phyloP scores from a whole-genome alignment of 2,797 vertebrate genomes.

The Channa striata region DNA sequence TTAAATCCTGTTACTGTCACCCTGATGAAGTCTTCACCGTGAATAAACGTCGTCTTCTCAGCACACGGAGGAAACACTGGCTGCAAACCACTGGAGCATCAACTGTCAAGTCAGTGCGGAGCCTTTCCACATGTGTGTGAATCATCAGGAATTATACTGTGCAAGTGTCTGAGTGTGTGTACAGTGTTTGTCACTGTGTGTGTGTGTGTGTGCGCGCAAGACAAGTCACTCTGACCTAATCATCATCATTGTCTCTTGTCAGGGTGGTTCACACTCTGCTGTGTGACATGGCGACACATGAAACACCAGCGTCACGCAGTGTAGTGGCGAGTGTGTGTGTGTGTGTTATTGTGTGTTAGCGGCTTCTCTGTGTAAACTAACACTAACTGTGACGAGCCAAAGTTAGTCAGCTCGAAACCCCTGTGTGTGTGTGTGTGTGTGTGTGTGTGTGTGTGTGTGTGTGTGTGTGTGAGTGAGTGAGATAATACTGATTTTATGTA shows the following conservation, averaged over 20 bases:
- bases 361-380: conserved; percentile 10
- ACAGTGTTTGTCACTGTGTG: background rate
- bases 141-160: conserved; percentile 1
- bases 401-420: conserved; percentile 32
- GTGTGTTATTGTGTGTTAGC: background rate
- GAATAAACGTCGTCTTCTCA: too few relatives aligned
- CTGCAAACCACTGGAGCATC: conserved; percentile 16
- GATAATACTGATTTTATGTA: background rate
- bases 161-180: background rate
- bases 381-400: conserved; percentile 27
- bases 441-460: background rate
- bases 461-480: too few relatives aligned
- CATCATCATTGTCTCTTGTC: conserved; percentile 29
- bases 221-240: conserved; percentile 19
- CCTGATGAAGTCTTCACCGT: too few relatives aligned
- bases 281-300: conserved; percentile 6
- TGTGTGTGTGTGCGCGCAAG: conserved; percentile 5
- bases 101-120: background rate
- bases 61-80: background rate
- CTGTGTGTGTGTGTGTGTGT: background rate
- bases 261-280: conserved; percentile 4
- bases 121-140: conserved; percentile 1
- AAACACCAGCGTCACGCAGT: conserved; percentile 23
- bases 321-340: background rate
- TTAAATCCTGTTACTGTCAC: too few relatives aligned